Percentiles rank a stretch among this genome's conserved stretches.
These are phyloP conservation scores for Rhamnusium bicolor DNA, from an alignment of 2,888 invertebrate genomes.

Conservation along the genomic window DNA sequence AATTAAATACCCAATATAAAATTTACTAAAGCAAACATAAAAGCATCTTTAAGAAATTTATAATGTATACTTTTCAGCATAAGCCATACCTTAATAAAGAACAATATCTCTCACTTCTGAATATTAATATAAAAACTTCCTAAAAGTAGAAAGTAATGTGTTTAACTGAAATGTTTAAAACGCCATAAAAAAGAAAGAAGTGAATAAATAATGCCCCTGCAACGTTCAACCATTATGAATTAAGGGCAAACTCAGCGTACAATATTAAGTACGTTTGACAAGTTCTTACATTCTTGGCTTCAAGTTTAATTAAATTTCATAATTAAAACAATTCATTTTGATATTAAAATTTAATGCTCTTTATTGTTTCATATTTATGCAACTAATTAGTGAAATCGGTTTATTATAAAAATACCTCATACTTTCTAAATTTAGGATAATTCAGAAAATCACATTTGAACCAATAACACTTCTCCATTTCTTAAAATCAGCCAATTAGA, in stretches of 20 bases:
- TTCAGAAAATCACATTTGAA: no score
- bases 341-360: no score
- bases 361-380: no score
- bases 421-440: no score
- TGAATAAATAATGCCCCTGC: constrained; percentile 15
- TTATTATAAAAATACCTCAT: no score
- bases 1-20: not conserved
- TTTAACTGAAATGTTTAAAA: constrained; percentile 21
- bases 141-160: constrained; percentile 21
- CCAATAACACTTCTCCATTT: no score
- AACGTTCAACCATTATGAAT: constrained; percentile 14
- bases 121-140: constrained; percentile 19
- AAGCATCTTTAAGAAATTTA: constrained; percentile 6
- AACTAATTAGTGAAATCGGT: no score
- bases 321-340: no score
- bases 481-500: no score
- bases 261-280: constrained; percentile 1
- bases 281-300: not conserved
- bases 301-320: not conserved
- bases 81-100: constrained; percentile 16
- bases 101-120: constrained; percentile 12
- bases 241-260: not conserved
- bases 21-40: constrained; percentile 19
- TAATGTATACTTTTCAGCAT: constrained; percentile 4
- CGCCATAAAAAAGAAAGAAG: constrained; percentile 9